phyloP scores from a whole-genome alignment of 2,888 invertebrate genomes.

The Carterocephalus palaemon region DNA sequence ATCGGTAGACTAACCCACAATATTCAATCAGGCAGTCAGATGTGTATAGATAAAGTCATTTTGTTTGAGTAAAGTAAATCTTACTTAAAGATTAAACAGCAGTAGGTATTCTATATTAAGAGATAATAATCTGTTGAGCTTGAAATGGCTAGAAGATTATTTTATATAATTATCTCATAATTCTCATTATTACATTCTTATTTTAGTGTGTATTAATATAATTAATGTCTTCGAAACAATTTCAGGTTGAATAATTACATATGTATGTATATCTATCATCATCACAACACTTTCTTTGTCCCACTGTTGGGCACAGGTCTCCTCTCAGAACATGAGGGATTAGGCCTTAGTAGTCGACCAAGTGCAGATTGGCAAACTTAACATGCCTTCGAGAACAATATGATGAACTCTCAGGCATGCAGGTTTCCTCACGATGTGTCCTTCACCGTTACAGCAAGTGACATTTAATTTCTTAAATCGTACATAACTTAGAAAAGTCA shows the following conservation, averaged over 20 bases:
- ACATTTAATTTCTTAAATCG: too few relatives aligned
- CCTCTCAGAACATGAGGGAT: too few relatives aligned
- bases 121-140: conserved; percentile 2
- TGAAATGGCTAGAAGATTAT: background rate
- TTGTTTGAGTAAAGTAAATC: conserved; percentile 13
- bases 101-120: conserved; percentile 2
- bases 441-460: too few relatives aligned
- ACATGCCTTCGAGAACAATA: too few relatives aligned
- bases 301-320: too few relatives aligned
- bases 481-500: too few relatives aligned
- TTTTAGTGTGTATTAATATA: background rate
- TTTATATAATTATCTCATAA: background rate
- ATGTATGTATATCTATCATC: background rate
- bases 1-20: conserved; percentile 31
- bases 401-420: too few relatives aligned
- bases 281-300: too few relatives aligned
- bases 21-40: conserved; percentile 28
- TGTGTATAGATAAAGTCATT: conserved; percentile 24
- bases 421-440: too few relatives aligned
- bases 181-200: background rate
- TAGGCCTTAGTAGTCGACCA: too few relatives aligned
- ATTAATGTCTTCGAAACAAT: too few relatives aligned
- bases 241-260: background rate
- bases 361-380: too few relatives aligned
- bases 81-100: conserved; percentile 5